Base-by-base conservation (phyloP, 2,113 vertebrate species). In the Chionis minor region DNA sequence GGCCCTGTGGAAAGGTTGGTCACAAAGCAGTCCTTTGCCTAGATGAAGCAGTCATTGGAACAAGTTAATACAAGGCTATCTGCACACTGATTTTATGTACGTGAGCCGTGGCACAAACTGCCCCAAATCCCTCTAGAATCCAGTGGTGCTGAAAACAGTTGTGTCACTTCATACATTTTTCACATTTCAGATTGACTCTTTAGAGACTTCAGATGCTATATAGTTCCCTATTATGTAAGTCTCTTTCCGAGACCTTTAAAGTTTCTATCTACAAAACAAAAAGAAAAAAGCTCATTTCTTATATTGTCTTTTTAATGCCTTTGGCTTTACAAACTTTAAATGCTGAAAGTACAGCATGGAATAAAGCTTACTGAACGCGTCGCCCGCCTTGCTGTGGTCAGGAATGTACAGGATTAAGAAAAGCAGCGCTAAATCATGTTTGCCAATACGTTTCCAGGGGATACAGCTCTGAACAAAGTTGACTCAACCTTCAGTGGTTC, bases 401-500 rank as follows among this genome's bases (percentile, higher is more conserved):
- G 95, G 96, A 96, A 97, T 75, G 91, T 9, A 52, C 84, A 65
- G 79, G 97, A 97, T 97, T 97, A 96, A 80, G 89, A 93, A 86
- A 91, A 90, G 85, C 72, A 49, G 63, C 4, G 5, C 81, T 93
- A 93, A 94, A 88, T 80, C 81, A 65, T 7, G 24, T 87, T 67
- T 90, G 91, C 87, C 93, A 91, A 23, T 61, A 80, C 0, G 81
- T 97, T 97, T 96, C 95, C 91, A 95, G 56, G 87, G 95, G 96
- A 92, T 93, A 92, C 81, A 77, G 73, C 81, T 82, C 90, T 49
- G 94, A 95, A 93, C 75, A 93, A 95, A 96, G 93, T 90, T 93
- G 78, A 90, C 81, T 83, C 87, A 95, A 61, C 72, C 89, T 90
- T 95, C 84, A 72, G 75, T 19, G 2, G n/a, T 47, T 83, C 30